phyloP scores from a whole-genome alignment of 2,888 invertebrate species.

The Limnephilus auricula region DNA sequence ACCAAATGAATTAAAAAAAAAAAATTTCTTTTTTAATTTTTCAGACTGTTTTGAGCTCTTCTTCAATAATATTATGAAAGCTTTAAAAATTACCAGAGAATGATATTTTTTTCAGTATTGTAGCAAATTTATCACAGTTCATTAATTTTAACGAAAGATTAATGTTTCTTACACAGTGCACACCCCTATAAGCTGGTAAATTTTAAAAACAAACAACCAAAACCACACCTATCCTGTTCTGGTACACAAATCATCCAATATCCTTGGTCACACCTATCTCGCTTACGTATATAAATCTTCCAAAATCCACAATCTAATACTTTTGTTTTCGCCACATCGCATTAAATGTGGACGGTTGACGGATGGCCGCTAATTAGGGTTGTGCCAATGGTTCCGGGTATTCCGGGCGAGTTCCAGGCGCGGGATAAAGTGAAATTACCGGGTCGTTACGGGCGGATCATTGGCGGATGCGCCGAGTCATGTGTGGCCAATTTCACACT shows the following conservation, averaged over 20 bases:
- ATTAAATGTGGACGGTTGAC: background rate
- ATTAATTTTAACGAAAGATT: background rate
- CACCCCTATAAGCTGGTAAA: background rate
- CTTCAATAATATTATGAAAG: too few relatives aligned
- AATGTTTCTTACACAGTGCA: background rate
- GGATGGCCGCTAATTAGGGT: conserved; percentile 30
- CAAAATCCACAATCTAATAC: background rate
- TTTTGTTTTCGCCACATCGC: background rate
- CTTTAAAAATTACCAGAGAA: too few relatives aligned
- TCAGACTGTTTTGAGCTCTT: too few relatives aligned
- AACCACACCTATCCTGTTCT: background rate
- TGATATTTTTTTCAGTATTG: background rate
- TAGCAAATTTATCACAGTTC: background rate
- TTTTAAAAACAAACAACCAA: background rate
- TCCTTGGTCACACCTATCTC: background rate
- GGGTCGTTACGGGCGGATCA: conserved; percentile 38
- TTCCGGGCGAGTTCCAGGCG: background rate
- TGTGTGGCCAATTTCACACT: conserved; percentile 60
- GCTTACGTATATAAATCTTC: background rate
- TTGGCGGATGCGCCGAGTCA: conserved; percentile 55
- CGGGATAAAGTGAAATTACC: conserved; percentile 26
- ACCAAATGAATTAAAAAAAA: too few relatives aligned
- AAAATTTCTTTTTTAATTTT: too few relatives aligned
- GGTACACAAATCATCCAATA: background rate
- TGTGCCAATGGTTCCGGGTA: background rate